Evolutionary conservation across 2,797 vertebrate species (phyloP).

Genomic region (Margarornis squamiger): DNA sequence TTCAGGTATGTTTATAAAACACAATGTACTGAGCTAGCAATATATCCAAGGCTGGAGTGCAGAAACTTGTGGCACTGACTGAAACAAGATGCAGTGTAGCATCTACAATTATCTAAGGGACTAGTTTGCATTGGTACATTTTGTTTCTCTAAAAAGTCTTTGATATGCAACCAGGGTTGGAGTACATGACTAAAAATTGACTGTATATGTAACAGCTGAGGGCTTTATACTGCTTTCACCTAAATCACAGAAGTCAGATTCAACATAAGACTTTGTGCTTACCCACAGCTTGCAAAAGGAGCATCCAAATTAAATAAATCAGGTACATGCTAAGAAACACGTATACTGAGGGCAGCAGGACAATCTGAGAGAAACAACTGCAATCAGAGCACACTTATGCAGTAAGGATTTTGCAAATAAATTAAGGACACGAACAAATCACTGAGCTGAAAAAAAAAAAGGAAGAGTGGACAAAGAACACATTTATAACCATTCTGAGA

Average conservation of each 20-base stretch:
- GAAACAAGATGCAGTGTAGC: background rate
- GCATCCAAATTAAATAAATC: background rate
- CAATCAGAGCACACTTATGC: background rate
- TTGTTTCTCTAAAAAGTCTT: background rate
- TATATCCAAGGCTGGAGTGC: background rate
- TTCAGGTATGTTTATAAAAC: background rate
- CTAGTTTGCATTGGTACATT: background rate
- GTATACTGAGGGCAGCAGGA: background rate
- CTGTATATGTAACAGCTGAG: accelerated
- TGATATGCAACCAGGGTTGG: background rate
- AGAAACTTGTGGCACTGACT: background rate
- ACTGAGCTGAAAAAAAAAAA: background rate
- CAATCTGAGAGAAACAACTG: background rate
- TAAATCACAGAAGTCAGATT: background rate
- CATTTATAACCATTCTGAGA: background rate
- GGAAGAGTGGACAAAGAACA: background rate
- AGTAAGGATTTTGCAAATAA: background rate
- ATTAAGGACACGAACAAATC: background rate
- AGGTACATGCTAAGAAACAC: background rate
- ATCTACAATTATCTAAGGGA: background rate
- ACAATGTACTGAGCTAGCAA: accelerated
- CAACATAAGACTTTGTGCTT: background rate
- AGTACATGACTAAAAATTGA: background rate
- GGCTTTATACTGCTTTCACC: background rate
- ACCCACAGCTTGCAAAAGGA: background rate